Percentiles rank a stretch among this genome's conserved stretches.
phyloP scores from a whole-genome alignment of 1,140 invertebrate species.

The Lutraria rhynchaena region DNA sequence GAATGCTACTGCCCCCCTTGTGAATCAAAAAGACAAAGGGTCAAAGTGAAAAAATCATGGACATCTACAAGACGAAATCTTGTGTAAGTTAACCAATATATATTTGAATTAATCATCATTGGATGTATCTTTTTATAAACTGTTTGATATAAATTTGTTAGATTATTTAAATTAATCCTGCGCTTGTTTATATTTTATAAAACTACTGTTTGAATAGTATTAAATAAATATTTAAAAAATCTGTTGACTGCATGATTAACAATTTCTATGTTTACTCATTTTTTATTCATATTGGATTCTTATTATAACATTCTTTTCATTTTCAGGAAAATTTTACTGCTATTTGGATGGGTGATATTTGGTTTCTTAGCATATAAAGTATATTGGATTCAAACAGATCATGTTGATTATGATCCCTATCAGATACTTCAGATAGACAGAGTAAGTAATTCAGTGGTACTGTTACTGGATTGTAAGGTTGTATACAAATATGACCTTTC shows the following conservation, averaged over 20 bases:
- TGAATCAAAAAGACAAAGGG: constrained; percentile 90
- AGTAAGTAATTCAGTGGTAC: constrained; percentile 83
- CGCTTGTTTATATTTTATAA: too few species aligned
- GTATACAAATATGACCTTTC: too few species aligned
- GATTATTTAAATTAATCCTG: too few species aligned
- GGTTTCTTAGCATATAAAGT: constrained; percentile 96
- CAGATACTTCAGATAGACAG: constrained; percentile 95
- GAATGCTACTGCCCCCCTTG: constrained; percentile 94
- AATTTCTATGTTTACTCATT: too few species aligned
- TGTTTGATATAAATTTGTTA: too few species aligned
- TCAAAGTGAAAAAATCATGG: constrained; percentile 93
- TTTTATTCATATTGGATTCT: too few species aligned
- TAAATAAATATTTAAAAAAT: too few species aligned
- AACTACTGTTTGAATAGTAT: too few species aligned
- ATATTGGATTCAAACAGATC: constrained; percentile 98
- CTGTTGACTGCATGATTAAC: too few species aligned
- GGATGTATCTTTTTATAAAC: too few species aligned
- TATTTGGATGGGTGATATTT: constrained; percentile 94
- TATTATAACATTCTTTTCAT: constrained; percentile 43
- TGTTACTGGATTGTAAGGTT: constrained; percentile 4
- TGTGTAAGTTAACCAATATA: constrained; percentile 79
- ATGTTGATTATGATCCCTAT: constrained; percentile 99
- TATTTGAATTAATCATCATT: too few species aligned
- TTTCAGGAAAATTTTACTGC: constrained; percentile 87
- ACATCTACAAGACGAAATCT: constrained; percentile 88